Evolutionary conservation across 2,113 vertebrate species (phyloP), one percentile per base, ranked within the genome.

Genomic region (Motacilla tschutschensis): DNA sequence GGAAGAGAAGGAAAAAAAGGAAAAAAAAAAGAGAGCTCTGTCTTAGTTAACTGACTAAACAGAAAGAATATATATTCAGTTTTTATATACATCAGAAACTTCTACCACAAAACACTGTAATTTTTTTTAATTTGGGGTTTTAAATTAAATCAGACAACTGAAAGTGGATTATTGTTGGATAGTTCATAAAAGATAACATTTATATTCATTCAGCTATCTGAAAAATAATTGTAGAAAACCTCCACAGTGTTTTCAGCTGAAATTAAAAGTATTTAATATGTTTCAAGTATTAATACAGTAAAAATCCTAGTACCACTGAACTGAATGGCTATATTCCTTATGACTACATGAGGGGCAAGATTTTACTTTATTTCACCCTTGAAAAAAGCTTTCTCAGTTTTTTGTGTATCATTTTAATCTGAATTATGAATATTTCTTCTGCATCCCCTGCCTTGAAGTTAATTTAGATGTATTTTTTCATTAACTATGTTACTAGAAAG

Each of bases 21-120:
- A 9, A 5, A 3, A 25, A 5, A 17, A 31, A 17, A 41, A 44
- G 6, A 22, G 6, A 60, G 5, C 2, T 0, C 6, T 69, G 2
- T 64, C 8, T 66, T 87, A 33, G 33, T 62, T 60, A 48, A 89
- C 8, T 74, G 33, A 36, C 41, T 17, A 51, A 48, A 41, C 8
- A 67, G 14, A 35, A 44, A 87, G 58, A 78, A 75, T 40, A 10
- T 13, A 16, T 43, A 33, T 41, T 59, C 21, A 5, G 2, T 17
- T 78, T 69, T 55, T 66, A 50, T 6, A 4, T 58, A 33, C 9
- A 12, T 29, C 21, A 17, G 53, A 59, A 51, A 55, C 33, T 87
- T 79, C 58, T 59, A 28, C 24, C n/a, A 18, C 9, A 65, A n/a
- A 44, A 25, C 8, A 33, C 11, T 29, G 2, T 60, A 73, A 22